phyloP scores from a whole-genome alignment of 1,140 invertebrate species.

The Tetramorium simillimum region DNA sequence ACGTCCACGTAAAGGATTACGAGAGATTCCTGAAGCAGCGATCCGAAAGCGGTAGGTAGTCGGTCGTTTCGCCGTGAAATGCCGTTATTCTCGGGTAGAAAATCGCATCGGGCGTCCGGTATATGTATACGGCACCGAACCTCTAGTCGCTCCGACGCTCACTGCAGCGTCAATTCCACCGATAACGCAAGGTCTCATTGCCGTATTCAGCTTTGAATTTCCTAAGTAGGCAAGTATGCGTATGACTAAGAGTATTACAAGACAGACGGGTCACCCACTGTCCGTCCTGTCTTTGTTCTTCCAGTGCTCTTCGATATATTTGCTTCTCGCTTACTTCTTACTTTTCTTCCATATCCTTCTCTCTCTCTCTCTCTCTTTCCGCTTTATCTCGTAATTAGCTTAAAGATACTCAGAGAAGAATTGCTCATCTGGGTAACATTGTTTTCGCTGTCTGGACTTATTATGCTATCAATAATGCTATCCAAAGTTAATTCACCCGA shows the following conservation, averaged over 20 bases:
- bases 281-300: slow-evolving; percentile 33
- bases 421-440: slow-evolving; percentile 71
- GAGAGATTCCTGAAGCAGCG: slow-evolving; percentile 37
- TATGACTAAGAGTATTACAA: slow-evolving; percentile 72
- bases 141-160: neutral
- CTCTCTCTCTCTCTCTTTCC: neutral
- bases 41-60: slow-evolving; percentile 26
- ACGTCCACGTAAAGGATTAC: slow-evolving; percentile 27
- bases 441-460: slow-evolving; percentile 70
- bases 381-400: slow-evolving; percentile 57
- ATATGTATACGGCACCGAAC: neutral
- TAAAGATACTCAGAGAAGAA: slow-evolving; percentile 57
- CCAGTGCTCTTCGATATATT: neutral
- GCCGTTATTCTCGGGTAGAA: slow-evolving; percentile 48
- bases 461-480: slow-evolving; percentile 28
- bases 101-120: slow-evolving; percentile 6
- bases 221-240: slow-evolving; percentile 69
- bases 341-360: neutral
- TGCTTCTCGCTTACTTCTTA: neutral
- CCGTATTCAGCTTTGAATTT: slow-evolving; percentile 73
- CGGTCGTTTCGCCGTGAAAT: slow-evolving; percentile 43
- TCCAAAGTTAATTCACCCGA: neutral
- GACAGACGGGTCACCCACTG: slow-evolving; percentile 22
- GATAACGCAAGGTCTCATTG: slow-evolving; percentile 67
- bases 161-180: slow-evolving; percentile 47